Evolutionary conservation across 1,140 invertebrate species (phyloP), one percentile per base, ranked within the genome.

Genomic region (Camponotus floridanus): DNA sequence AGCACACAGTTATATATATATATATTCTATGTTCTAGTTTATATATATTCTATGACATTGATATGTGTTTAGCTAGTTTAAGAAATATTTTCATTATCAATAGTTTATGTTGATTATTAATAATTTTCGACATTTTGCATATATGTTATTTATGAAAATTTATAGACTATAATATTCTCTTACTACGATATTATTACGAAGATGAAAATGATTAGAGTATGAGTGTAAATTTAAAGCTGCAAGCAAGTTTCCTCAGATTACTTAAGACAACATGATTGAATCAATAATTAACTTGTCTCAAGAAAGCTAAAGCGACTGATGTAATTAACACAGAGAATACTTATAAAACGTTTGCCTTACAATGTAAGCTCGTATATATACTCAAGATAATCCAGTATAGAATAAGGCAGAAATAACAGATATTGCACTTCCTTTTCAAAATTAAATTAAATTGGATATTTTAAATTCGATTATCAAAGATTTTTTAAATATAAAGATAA

Each of bases 221-320:
- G 71, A 71, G 73, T 73, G 21, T 61, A 31, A 73, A 59, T n/a
- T 81, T 36, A 18, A 48, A 39, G 45, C 33, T 83, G 26, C n/a
- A 45, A 26, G 39, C 55, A 39, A 18, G 31, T 18, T 83, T 74
- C 3, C 79, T 62, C 31, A 7, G 8, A n/a, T 83, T 74, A 74
- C 39, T 48, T 59, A 61, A 39, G 18, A 18, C n/a, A 83, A 74
- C 68, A 48, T 45, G 79, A 83, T 83, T 51, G 79, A 73, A 48
- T 57, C 68, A 73, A 83, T 83, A 83, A 83, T 83, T 83, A 83
- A 74, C 68, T 83, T 83, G 67, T 83, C 26, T 4, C 68, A 18
- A 83, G 55, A 39, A 83, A 62, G 79, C 55, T 83, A 74, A 73
- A 61, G 73, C 79, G 13, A 57, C 39, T 83, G 55, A 83, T 42